Evolutionary conservation across 2,888 invertebrate genomes (phyloP), one percentile per base, ranked within the genome.

Genomic region (Yponomeuta sedellus): DNA sequence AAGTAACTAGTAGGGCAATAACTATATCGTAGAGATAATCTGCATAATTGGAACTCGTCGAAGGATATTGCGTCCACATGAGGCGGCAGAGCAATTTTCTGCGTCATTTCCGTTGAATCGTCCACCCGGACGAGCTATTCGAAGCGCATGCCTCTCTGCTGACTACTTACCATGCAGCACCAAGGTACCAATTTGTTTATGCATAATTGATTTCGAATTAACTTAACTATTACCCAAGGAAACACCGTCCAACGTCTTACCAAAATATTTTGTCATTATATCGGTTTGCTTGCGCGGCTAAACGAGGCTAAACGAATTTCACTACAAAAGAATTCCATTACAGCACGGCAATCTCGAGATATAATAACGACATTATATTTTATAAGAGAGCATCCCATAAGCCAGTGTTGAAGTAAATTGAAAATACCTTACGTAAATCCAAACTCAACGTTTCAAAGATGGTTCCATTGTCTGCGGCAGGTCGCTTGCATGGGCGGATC

Each of bases 11-110:
- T 77, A 72, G 69, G 72, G 78, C 80, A 82, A 83, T 84, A 81
- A 85, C 81, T 80, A 82, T 82, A 84, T 82, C 80, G 78, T 74
- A 71, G 76, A 79, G 79, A 86, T 88, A 88, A 89, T 91, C 89
- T 90, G 83, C 90, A 91, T 91, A 89, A 91, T 90, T 90, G 89
- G 83, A 82, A 86, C 81, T 83, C 83, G 82, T 85, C 80, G 81
- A 82, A 86, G 88, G 88, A 89, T 88, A 89, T 90, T 63, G 63
- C 44, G 86, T 88, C 86, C 88, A 88, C 80, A 84, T 85, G 85
- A 84, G 84, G 80, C 81, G 80, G 44, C 77, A 73, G 81, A 77
- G 85, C 90, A 91, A 91, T 91, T 91, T 91, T 91, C 90, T 83
- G 85, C 87, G 86, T 88, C 90, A 90, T 91, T 90, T 90, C 90